Conservation (phyloP, 2,797 vertebrate species). For the Chanos chanos region DNA sequence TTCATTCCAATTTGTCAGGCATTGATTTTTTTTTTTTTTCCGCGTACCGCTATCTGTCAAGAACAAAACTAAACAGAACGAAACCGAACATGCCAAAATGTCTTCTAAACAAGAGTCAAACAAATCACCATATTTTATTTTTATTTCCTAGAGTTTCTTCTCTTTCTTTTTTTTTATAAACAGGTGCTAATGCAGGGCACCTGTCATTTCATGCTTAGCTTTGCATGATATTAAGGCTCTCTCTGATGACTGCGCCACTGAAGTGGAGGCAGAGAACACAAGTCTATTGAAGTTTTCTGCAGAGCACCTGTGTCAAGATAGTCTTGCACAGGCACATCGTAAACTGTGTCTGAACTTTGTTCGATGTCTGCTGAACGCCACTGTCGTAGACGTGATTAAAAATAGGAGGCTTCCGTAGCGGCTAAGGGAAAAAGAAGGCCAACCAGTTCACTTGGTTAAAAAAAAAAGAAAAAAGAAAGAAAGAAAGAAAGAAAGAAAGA, state of each 20-base stretch:
- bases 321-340: not conserved
- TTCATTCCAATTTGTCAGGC: conserved; percentile 69
- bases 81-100: too few relatives aligned
- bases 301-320: not conserved
- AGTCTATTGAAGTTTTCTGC: conserved; percentile 2
- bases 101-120: conserved; percentile 46
- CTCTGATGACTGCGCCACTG: not conserved
- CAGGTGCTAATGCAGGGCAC: too few relatives aligned
- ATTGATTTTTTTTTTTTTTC: conserved; percentile 69
- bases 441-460: too few relatives aligned
- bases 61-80: too few relatives aligned
- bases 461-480: too few relatives aligned
- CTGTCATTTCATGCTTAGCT: conserved; percentile 7
- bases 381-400: too few relatives aligned
- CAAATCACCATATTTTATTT: conserved; percentile 57
- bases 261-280: not conserved
- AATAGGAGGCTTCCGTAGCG: too few relatives aligned
- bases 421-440: too few relatives aligned
- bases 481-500: too few relatives aligned
- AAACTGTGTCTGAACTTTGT: too few relatives aligned
- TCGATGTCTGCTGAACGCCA: too few relatives aligned
- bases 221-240: conserved; percentile 17
- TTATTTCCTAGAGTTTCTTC: conserved; percentile 45
- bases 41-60: conserved; percentile 35
- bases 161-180: conserved; percentile 62